These are phyloP conservation scores for Chironomus tentans DNA, from an alignment of 2,888 invertebrate genomes.

Conservation along the genomic window DNA sequence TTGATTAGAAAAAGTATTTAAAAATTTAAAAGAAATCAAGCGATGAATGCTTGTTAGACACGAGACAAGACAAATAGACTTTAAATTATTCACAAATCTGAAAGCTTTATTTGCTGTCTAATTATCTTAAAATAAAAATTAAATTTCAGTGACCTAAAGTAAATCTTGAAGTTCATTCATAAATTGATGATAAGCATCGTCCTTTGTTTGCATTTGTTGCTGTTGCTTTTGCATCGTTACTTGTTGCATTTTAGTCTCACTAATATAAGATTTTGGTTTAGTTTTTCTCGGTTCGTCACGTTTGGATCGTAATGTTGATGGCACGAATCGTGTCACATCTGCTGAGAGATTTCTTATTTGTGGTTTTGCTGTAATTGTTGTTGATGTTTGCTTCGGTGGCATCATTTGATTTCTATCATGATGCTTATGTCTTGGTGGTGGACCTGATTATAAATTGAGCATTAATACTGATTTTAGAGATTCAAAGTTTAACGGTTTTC, in stretches of 20 bases:
- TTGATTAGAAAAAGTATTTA: too few species aligned
- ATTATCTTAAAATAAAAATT: too few species aligned
- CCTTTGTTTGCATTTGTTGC: slow-evolving; percentile 57
- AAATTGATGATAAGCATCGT: slow-evolving; percentile 97
- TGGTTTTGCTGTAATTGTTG: slow-evolving; percentile 93
- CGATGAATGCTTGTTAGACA: too few species aligned
- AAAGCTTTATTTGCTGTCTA: too few species aligned
- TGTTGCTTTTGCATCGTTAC: slow-evolving; percentile 43
- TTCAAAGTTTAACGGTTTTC: too few species aligned
- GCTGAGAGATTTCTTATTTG: slow-evolving; percentile 89
- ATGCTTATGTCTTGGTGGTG: slow-evolving; percentile 48
- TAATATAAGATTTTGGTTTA: slow-evolving; percentile 42
- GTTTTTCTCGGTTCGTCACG: slow-evolving; percentile 64
- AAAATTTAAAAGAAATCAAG: too few species aligned
- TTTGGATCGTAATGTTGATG: slow-evolving; percentile 76
- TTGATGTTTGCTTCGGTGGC: slow-evolving; percentile 54
- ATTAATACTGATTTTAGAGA: not conserved
- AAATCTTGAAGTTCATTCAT: slow-evolving; percentile 98
- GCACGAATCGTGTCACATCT: slow-evolving; percentile 92
- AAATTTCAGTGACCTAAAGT: slow-evolving; percentile 46
- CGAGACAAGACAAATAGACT: too few species aligned
- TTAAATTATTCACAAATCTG: too few species aligned
- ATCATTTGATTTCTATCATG: slow-evolving; percentile 46
- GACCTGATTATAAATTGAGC: slow-evolving; percentile 36
- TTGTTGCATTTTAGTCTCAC: slow-evolving; percentile 46